A percentile compares a stretch with the other conserved stretches of the same genome.
Evolutionary conservation across 2,888 invertebrate species (phyloP).

Genomic region (Cotesia congregata): DNA sequence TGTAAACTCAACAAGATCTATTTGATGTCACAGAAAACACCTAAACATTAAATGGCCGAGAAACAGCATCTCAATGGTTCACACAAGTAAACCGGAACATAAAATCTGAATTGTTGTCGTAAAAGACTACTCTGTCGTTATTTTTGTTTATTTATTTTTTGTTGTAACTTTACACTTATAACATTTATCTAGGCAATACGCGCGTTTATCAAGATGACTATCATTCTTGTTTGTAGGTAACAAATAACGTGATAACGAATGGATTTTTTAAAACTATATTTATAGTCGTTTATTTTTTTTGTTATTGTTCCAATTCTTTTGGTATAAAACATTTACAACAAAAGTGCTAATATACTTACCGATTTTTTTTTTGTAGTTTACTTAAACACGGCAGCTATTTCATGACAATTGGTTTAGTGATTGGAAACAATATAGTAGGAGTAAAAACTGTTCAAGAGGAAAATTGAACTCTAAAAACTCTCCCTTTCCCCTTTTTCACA

Average conservation of each 20-base stretch:
- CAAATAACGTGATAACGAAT: neutral
- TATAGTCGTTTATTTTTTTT: neutral
- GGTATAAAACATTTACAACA: neutral
- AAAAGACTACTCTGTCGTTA: slow-evolving; percentile 45
- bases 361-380: neutral
- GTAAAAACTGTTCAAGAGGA: slow-evolving; percentile 37
- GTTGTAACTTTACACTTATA: neutral
- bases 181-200: neutral
- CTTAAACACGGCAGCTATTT: neutral
- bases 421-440: neutral
- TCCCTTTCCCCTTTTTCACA: neutral
- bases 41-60: slow-evolving; percentile 41
- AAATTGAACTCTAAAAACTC: slow-evolving; percentile 39
- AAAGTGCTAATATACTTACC: neutral
- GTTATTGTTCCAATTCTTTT: too few species aligned
- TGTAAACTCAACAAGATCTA: slow-evolving; percentile 9
- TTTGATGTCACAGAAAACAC: slow-evolving; percentile 36
- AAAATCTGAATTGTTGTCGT: slow-evolving; percentile 57
- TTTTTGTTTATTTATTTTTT: slow-evolving; percentile 32
- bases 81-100: slow-evolving; percentile 43
- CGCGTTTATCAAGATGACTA: neutral
- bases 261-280: neutral
- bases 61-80: slow-evolving; percentile 41
- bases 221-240: neutral
- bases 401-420: neutral